Conservation (phyloP, 2,888 invertebrate species). For the Himalopsyche anomala region DNA sequence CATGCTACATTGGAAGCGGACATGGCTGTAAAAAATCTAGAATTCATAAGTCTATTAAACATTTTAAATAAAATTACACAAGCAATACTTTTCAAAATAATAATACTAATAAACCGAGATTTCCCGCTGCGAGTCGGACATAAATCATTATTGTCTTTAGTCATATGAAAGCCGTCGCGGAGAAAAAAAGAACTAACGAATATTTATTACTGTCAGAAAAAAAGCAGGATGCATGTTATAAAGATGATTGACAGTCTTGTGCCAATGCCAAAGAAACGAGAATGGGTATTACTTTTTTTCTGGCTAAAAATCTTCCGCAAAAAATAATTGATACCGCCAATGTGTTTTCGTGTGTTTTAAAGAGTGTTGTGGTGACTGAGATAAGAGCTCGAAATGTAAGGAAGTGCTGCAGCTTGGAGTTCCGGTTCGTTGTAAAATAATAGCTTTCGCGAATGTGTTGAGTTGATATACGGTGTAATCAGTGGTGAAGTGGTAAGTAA, state of each 20-base stretch:
- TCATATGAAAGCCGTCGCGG: neutral
- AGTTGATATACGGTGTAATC: too few relatives aligned
- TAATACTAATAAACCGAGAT: neutral
- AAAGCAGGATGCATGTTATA: slow-evolving; percentile 5
- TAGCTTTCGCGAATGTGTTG: too few relatives aligned
- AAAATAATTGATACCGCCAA: neutral
- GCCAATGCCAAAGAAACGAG: neutral
- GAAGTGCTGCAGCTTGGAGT: too few relatives aligned
- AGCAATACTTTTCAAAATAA: too few relatives aligned
- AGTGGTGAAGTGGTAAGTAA: too few relatives aligned
- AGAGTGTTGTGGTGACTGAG: too few relatives aligned
- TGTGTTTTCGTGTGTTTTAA: neutral
- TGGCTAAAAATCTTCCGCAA: neutral
- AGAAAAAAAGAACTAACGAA: neutral
- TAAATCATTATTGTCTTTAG: slow-evolving; percentile 3
- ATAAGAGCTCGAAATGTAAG: too few relatives aligned
- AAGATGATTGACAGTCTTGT: slow-evolving; percentile 4
- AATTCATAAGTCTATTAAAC: too few relatives aligned
- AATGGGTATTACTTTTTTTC: neutral
- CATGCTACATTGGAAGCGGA: too few relatives aligned
- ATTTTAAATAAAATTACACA: too few relatives aligned
- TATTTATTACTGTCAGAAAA: neutral
- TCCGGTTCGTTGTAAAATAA: too few relatives aligned
- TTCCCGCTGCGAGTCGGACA: neutral
- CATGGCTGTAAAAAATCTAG: too few relatives aligned